Base-by-base conservation (phyloP, 1,140 invertebrate species). In the Euglossa dilemma region DNA sequence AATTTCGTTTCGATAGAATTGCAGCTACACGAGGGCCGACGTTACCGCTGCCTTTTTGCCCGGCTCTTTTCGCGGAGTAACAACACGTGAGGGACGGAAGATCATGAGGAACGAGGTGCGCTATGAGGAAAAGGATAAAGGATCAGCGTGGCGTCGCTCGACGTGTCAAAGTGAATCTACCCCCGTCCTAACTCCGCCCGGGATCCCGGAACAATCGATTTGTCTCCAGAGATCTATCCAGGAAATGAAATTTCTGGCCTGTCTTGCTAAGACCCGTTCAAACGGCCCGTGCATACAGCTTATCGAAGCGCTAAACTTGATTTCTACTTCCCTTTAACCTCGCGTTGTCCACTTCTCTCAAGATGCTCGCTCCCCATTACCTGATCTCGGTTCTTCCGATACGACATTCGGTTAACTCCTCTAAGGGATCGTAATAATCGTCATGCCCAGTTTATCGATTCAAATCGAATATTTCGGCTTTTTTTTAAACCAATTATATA, bases 241-340 rank as follows among this genome's bases (percentile, higher is more conserved):
- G 80, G 67, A 85, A 87, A 90, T 90, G 83, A 90, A 89, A 89
- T 89, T 86, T 86, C 85, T 84, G 57, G 28, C 71, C n/a, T 59
- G 36, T 16, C 77, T 67, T 28, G 70, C 59, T 80, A 79, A 72
- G 61, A 63, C 64, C 45, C 52, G 83, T 8, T 77, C 74, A 71
- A 85, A 75, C 69, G 75, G 64, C 25, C 50, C 61, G 70, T 75
- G 77, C 85, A 85, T 85, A 77, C 57, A 67, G 83, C 77, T 86
- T 85, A 85, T 85, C 83, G 56, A 84, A 69, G 52, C 83, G 83
- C 36, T 86, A 83, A 86, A 76, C 74, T 64, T 52, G 45, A 76
- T 76, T 76, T 64, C 20, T 50, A 36, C 14, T 14, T 36, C 25
- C 47, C 61, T 76, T 63, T 50, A 50, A 50, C 18, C 6, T 63